Conservation (phyloP, 1,140 invertebrate genomes). For the Platorchestia sp. region DNA sequence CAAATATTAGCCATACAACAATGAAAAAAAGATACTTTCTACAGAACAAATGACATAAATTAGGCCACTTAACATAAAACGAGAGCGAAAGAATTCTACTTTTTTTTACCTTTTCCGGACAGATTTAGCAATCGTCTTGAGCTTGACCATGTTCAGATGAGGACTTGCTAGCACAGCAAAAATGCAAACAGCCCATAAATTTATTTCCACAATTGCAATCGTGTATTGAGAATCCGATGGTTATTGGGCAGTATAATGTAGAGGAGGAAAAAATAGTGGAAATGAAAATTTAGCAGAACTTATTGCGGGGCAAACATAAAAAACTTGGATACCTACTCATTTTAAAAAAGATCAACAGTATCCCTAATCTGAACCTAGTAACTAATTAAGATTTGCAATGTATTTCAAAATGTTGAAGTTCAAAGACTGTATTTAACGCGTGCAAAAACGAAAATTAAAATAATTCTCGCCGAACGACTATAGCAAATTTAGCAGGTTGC, state of each 20-base stretch:
- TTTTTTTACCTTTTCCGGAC: not conserved
- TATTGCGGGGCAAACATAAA: not conserved
- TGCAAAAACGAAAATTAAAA: too few relatives aligned
- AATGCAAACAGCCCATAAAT: not conserved
- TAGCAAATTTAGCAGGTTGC: too few relatives aligned
- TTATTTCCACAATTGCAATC: not conserved
- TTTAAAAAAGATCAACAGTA: too few relatives aligned
- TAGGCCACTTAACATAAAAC: not conserved
- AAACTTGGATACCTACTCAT: not conserved
- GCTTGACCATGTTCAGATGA: not conserved
- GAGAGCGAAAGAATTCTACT: not conserved
- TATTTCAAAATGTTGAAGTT: too few relatives aligned
- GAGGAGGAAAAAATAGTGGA: not conserved
- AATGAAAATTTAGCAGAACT: not conserved
- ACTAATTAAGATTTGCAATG: too few relatives aligned
- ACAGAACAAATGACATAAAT: not conserved
- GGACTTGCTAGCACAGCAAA: not conserved
- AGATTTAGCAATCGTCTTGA: not conserved
- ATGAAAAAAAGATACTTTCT: not conserved
- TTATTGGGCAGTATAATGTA: not conserved
- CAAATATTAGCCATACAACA: not conserved
- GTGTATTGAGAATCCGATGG: conserved; percentile 10
- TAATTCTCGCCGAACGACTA: too few relatives aligned
- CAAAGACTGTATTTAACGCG: too few relatives aligned
- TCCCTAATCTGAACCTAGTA: too few relatives aligned